These are phyloP conservation scores for Phytoseiulus persimilis DNA, from an alignment of 2,888 invertebrate genomes.

Conservation along the genomic window DNA sequence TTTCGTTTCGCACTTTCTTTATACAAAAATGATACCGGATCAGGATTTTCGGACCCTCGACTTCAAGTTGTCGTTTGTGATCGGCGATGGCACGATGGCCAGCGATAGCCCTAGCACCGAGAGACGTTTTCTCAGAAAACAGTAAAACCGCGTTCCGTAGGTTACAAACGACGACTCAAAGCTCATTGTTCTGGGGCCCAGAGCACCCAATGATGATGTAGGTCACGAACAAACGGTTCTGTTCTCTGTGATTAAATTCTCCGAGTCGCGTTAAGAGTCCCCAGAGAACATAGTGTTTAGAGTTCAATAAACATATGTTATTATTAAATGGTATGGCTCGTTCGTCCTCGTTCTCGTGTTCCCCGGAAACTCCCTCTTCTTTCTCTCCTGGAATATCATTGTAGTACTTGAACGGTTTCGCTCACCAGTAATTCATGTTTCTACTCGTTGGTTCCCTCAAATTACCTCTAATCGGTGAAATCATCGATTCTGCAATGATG, in stretches of 20 bases:
- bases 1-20: not conserved
- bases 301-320: not conserved
- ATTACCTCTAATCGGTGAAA: too few species aligned
- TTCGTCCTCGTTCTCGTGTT: not conserved
- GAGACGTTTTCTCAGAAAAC: not conserved
- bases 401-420: too few species aligned
- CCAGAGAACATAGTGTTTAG: not conserved
- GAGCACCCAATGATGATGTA: not conserved
- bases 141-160: not conserved
- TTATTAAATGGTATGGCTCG: not conserved
- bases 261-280: not conserved
- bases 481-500: too few species aligned
- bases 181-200: not conserved
- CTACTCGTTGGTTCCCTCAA: too few species aligned
- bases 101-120: not conserved
- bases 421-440: too few species aligned
- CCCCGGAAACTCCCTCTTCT: not conserved
- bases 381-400: too few species aligned
- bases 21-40: not conserved
- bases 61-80: not conserved
- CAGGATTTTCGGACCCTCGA: not conserved
- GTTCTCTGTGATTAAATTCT: not conserved
- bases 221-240: not conserved
- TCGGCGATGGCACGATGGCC: not conserved
- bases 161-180: not conserved